Base-by-base conservation (phyloP, 1,140 invertebrate genomes). In the Sarcophaga bullata region DNA sequence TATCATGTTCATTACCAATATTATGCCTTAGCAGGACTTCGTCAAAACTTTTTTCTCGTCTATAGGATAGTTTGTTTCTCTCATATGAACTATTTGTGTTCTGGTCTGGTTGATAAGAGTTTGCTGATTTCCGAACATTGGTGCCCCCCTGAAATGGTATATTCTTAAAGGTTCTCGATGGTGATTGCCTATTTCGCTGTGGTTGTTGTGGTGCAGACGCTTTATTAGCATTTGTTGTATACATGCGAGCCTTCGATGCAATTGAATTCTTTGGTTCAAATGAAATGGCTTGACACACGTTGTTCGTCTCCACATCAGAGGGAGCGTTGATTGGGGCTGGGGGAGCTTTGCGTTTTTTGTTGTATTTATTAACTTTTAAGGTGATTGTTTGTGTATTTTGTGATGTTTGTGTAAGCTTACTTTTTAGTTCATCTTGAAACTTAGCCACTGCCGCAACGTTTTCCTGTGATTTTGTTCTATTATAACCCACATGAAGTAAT, bases 311-410 rank as follows among this genome's bases (percentile, higher is more conserved):
- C 0, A 25, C 10, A 13, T 10, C 11, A 49, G 10, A 37, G 10
- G 68, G 5, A n/a, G 48, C 49, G 17, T 48, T 13, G 10, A 19
- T 52, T 8, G 84, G 84, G 6, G 80, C 85, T 37, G 84, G 83
- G 3, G 85, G 86, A 11, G 85, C 86, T 82, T 85, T 84, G 19
- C 85, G 73, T 80, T 87, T 86, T 75, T 85, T 86, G 8, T 84
- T 83, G 49, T 86, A 86, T 47, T 86, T 86, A 62, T 84, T 85
- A 9, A 82, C 52, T 82, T 84, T 85, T n/a, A 62, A 80, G n/a
- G 80, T 46, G 17, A 50, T 83, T 19, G 73, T 17, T 6, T 72
- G 1, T 0, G 68, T 17, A 81, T 52, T 6, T 52, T 3, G 17
- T 73, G 50, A 17, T 73, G 46, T 80, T 80, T 68, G 75, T 3